These are phyloP conservation scores for Addax nasomaculatus DNA, from an alignment of 2,113 vertebrate species.

Conservation along the genomic window DNA sequence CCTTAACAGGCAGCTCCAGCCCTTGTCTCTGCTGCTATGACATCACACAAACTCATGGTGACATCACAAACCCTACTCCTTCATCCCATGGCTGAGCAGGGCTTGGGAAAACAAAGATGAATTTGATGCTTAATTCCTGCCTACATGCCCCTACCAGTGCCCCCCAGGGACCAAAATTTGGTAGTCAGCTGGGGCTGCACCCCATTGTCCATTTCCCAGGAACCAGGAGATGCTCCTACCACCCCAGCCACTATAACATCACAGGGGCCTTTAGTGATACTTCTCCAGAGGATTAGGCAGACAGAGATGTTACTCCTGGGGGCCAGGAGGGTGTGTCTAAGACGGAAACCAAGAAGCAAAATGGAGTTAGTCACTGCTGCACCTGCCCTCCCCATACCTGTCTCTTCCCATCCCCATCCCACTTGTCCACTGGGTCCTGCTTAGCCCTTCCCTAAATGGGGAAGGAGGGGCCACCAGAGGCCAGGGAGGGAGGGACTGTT, in stretches of 20 bases:
- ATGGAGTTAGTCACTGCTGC: background rate
- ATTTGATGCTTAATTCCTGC: background rate
- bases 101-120: background rate
- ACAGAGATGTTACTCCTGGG: background rate
- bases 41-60: background rate
- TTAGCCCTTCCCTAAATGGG: constrained; percentile 19
- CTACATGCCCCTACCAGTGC: background rate
- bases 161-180: background rate
- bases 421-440: background rate
- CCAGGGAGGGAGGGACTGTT: constrained; percentile 52
- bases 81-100: background rate
- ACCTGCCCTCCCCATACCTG: background rate
- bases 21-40: background rate
- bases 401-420: background rate
- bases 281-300: background rate
- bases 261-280: background rate
- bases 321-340: background rate
- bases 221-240: background rate
- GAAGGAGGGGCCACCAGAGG: constrained; percentile 57
- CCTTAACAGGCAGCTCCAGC: background rate
- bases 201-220: background rate
- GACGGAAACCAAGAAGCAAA: constrained; percentile 15
- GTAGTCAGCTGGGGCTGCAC: background rate
- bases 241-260: background rate
- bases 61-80: background rate